phyloP scores from a whole-genome alignment of 92 coral and sea anemone species.

The Zoanthus solanderi region DNA sequence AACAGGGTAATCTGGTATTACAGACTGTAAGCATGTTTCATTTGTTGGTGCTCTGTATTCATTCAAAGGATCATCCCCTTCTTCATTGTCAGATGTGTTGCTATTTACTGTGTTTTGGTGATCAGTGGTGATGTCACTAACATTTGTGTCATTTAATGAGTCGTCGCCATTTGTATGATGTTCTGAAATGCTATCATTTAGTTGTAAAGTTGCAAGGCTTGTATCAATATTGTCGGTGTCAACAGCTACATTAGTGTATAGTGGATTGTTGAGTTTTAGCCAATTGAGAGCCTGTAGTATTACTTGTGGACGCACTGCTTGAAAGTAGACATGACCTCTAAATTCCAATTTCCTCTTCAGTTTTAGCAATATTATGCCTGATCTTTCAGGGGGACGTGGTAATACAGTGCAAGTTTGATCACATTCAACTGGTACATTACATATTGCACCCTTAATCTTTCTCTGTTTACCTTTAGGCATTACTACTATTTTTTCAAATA shows the following conservation, averaged over 20 bases:
- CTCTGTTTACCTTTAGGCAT: conserved; percentile 68
- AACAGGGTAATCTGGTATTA: conserved; percentile 15
- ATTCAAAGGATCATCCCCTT: conserved; percentile 14
- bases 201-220: neutral
- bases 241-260: conserved; percentile 54
- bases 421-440: conserved; percentile 69
- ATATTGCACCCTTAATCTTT: conserved; percentile 70
- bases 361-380: conserved; percentile 57
- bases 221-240: conserved; percentile 11
- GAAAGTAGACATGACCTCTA: conserved; percentile 70
- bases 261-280: conserved; percentile 55
- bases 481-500: conserved; percentile 58
- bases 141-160: conserved; percentile 32
- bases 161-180: conserved; percentile 4
- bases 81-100: conserved; percentile 20
- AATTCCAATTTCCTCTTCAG: conserved; percentile 54
- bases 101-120: neutral
- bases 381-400: conserved; percentile 68
- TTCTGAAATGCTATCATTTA: neutral
- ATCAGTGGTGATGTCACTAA: conserved; percentile 10
- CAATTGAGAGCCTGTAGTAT: conserved; percentile 47
- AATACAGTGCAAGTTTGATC: conserved; percentile 59
- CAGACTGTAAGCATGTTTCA: conserved; percentile 10
- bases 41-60: conserved; percentile 12
- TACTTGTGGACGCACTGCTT: conserved; percentile 55